Conservation (phyloP, 2,888 invertebrate genomes). For the Drosophila peninsularis region DNA sequence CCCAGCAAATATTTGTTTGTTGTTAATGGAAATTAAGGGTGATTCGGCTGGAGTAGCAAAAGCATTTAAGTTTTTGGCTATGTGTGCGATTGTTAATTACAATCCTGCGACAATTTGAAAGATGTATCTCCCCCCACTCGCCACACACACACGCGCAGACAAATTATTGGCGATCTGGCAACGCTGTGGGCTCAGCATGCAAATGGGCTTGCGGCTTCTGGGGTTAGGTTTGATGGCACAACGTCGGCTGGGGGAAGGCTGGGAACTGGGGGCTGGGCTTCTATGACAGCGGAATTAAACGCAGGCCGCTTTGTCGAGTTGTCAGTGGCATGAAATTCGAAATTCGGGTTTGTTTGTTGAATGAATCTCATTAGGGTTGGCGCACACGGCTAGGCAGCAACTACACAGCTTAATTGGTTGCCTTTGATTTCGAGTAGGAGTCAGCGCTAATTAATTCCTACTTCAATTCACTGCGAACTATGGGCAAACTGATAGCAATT, state of each 20-base stretch:
- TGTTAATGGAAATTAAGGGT: slow-evolving; percentile 32
- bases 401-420: slow-evolving; percentile 19
- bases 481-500: neutral
- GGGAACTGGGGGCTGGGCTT: neutral
- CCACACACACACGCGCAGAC: slow-evolving; percentile 14
- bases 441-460: slow-evolving; percentile 14
- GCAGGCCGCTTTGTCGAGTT: slow-evolving; percentile 29
- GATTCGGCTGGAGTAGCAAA: slow-evolving; percentile 1
- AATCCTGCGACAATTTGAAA: slow-evolving; percentile 64
- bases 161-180: slow-evolving; percentile 56
- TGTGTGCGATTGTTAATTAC: slow-evolving; percentile 71
- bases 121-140: slow-evolving; percentile 31
- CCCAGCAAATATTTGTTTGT: slow-evolving; percentile 20
- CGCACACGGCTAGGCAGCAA: neutral
- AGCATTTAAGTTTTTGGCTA: slow-evolving; percentile 51
- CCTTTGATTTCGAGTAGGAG: slow-evolving; percentile 12
- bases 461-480: neutral
- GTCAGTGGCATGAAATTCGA: slow-evolving; percentile 20
- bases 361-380: slow-evolving; percentile 47
- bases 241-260: neutral
- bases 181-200: slow-evolving; percentile 19
- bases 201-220: slow-evolving; percentile 35
- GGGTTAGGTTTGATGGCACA: slow-evolving; percentile 4
- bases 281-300: slow-evolving; percentile 1
- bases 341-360: slow-evolving; percentile 33